phyloP scores from a whole-genome alignment of 2,113 vertebrate species.

The Zosterops pallidus region DNA sequence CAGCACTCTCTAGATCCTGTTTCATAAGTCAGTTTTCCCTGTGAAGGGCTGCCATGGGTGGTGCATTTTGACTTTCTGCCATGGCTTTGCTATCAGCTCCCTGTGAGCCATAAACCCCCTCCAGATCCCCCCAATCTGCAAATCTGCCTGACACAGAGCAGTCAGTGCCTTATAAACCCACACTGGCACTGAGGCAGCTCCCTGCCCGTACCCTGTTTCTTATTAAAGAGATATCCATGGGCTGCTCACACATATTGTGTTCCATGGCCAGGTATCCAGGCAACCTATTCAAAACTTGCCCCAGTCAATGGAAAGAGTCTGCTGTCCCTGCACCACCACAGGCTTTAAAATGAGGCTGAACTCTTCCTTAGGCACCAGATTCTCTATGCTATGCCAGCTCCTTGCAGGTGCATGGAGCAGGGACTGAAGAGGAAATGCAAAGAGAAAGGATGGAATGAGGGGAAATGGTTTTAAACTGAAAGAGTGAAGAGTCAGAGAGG shows the following conservation, averaged over 20 bases:
- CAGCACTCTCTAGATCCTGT: neutral
- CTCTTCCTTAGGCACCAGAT: neutral
- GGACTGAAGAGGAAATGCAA: neutral
- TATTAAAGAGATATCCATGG: neutral
- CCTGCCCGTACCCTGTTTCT: constrained; percentile 22
- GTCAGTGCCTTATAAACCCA: neutral
- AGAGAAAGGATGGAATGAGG: neutral
- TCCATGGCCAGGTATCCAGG: constrained; percentile 30
- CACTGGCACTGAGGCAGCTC: neutral
- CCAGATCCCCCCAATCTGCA: neutral
- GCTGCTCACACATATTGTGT: neutral
- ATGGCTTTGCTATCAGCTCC: neutral
- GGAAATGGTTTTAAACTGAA: neutral
- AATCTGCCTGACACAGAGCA: neutral
- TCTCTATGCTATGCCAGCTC: neutral
- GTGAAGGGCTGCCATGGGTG: constrained; percentile 10
- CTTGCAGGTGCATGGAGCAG: neutral
- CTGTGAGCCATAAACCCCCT: neutral
- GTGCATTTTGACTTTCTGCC: constrained; percentile 14
- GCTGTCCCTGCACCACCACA: neutral
- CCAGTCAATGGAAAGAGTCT: constrained; percentile 5
- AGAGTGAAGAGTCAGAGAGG: neutral
- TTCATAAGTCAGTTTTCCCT: neutral
- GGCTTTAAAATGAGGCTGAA: neutral
- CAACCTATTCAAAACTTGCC: constrained; percentile 35